Base-by-base conservation (phyloP, 2,797 vertebrate species). In the Tragopan temminckii region DNA sequence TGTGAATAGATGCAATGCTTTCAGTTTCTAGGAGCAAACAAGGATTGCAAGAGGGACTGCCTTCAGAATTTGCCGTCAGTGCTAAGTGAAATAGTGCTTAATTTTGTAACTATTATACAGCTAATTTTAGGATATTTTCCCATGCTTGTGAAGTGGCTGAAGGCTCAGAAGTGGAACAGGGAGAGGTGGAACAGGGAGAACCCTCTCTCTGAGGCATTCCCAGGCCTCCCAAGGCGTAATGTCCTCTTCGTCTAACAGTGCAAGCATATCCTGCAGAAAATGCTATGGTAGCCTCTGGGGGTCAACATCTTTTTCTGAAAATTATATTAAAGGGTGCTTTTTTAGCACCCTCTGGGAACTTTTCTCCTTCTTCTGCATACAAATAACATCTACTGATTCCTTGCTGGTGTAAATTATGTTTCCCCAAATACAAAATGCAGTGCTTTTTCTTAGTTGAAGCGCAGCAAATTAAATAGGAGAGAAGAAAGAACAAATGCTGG, bases 61-160 rank as follows among this genome's bases (percentile, higher is more conserved):
- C 50, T 82, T 95, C 68, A 89, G 43, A 90, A 93, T 89, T 91
- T 86, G 84, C 33, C 93, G 36, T 33, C 62, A 57, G 20, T 84
- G 52, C 67, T 24, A 64, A 24, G 6, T 5, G 24, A 70, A 94
- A 68, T 6, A 52, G 1, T 7, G 61, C 42, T 81, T 25, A 11
- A 21, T 31, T 27, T 59, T 64, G 24, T 55, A 91, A 80, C 46
- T 77, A 8, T 78, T 66, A n/a, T 69, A 5, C 5, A 50, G 5
- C 3, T 80, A 19, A 62, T 90, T 72, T 52, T 42, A 6, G 11
- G 25, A 20, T 27, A 4, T 53, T 46, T 74, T 66, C 43, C 29
- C 40, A 24, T 27, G 35, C 15, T 18, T 38, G 35, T 36, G 58
- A 24, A 15, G 11, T 15, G 27, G n/a, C n/a, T 74, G 36, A 17